Evolutionary conservation across 23 tunicate genomes (phyloP).

Genomic region (Trididemnum nubilum): DNA sequence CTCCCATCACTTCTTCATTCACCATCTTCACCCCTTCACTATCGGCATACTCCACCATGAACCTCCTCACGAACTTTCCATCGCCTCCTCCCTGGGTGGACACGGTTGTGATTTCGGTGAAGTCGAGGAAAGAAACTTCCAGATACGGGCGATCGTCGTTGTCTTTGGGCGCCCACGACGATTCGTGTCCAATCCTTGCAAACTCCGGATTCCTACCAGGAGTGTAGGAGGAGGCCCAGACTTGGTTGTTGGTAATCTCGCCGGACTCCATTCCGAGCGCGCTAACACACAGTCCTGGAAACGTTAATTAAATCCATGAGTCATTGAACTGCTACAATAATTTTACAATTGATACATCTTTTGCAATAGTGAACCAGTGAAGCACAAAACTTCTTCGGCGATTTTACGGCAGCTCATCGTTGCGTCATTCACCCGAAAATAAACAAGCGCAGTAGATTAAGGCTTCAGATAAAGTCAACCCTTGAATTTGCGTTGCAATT

Average conservation of each 20-base stretch:
- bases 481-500: too few species aligned
- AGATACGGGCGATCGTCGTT: constrained; percentile 45
- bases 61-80: constrained; percentile 46
- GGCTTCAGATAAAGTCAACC: too few species aligned
- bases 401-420: too few species aligned
- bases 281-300: constrained; percentile 44
- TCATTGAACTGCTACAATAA: too few species aligned
- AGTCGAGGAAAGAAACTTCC: constrained; percentile 57
- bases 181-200: constrained; percentile 27
- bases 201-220: constrained; percentile 40
- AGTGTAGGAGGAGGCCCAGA: constrained; percentile 53
- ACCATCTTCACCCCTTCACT: background rate
- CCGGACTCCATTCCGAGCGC: constrained; percentile 79
- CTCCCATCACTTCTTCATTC: background rate
- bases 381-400: too few species aligned
- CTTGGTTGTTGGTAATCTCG: constrained; percentile 42
- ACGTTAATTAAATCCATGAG: too few species aligned
- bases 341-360: too few species aligned
- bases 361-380: too few species aligned
- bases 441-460: too few species aligned
- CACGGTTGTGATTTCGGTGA: constrained; percentile 52
- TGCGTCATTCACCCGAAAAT: too few species aligned
- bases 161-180: constrained; percentile 61
- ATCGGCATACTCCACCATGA: constrained; percentile 30
- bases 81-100: constrained; percentile 70